phyloP scores from a whole-genome alignment of 2,888 invertebrate species.

The Diarsia rubi region DNA sequence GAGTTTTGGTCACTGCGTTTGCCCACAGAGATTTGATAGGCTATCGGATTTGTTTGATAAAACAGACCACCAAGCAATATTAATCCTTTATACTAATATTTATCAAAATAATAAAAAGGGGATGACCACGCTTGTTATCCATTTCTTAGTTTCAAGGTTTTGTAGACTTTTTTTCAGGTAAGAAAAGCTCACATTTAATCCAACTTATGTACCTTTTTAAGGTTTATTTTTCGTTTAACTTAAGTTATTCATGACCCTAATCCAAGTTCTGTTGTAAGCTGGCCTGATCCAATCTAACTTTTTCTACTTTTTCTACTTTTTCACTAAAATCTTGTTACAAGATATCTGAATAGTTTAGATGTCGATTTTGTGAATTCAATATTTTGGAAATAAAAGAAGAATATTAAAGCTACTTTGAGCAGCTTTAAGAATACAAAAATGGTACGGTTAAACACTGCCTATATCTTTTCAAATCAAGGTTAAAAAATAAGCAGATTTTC shows the following conservation, averaged over 20 bases:
- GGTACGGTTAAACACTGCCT: background rate
- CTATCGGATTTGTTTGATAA: background rate
- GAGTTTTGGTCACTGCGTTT: background rate
- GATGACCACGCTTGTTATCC: background rate
- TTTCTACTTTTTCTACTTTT: constrained; percentile 43
- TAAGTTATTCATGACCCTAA: constrained; percentile 62
- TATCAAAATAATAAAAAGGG: background rate
- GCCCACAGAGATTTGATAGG: background rate
- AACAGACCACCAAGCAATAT: background rate
- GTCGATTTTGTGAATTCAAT: constrained; percentile 1
- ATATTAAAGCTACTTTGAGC: background rate
- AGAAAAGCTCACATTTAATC: constrained; percentile 38
- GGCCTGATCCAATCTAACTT: constrained; percentile 61
- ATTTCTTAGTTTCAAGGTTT: background rate
- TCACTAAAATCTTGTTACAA: constrained; percentile 37
- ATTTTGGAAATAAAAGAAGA: constrained; percentile 16
- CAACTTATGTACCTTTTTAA: constrained; percentile 27
- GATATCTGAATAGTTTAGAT: constrained; percentile 31
- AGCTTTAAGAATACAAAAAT: background rate
- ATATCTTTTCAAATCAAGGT: background rate
- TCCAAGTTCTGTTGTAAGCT: constrained; percentile 57
- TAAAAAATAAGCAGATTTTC: background rate
- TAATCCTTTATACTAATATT: background rate
- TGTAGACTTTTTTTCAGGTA: constrained; percentile 14
- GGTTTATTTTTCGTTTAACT: constrained; percentile 24